Conservation (phyloP, 2,113 vertebrate species). For the Anoplopoma fimbria region DNA sequence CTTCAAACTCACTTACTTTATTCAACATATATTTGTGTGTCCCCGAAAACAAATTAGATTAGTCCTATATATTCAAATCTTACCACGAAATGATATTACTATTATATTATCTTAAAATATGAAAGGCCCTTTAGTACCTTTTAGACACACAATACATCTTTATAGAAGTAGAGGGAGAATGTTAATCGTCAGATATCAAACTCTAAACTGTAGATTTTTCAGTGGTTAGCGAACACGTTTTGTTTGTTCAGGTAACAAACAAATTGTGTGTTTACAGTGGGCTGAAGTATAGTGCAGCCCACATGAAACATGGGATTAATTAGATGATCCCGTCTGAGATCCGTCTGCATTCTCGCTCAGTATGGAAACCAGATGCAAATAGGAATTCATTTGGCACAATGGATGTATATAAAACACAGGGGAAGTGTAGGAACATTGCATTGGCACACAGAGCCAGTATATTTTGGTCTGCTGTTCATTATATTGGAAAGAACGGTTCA, state of each 20-base stretch:
- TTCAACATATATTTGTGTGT: neutral
- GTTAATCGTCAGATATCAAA: neutral
- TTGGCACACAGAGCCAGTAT: neutral
- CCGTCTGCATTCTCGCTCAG: slow-evolving; percentile 6
- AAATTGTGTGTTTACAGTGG: slow-evolving; percentile 23
- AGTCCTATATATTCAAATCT: neutral
- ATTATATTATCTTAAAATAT: neutral
- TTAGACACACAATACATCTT: neutral
- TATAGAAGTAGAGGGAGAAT: neutral
- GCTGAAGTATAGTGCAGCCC: neutral
- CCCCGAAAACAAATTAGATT: neutral
- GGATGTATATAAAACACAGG: slow-evolving; percentile 34
- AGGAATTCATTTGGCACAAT: slow-evolving; percentile 47
- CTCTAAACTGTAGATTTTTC: neutral
- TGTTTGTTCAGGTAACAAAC: slow-evolving; percentile 20
- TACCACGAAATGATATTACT: neutral
- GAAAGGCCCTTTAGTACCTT: neutral
- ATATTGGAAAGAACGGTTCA: slow-evolving; percentile 5
- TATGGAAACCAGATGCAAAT: slow-evolving; percentile 64
- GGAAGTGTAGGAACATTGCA: slow-evolving; percentile 35
- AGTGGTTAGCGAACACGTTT: neutral
- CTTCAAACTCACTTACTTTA: neutral
- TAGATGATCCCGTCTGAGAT: slow-evolving; percentile 38
- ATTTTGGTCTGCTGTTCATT: slow-evolving; percentile 15
- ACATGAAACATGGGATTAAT: slow-evolving; percentile 33